A percentile compares a stretch with the other conserved stretches of the same genome.
Evolutionary conservation across 1,140 invertebrate species (phyloP).

Genomic region (Pachypeltis micranthus): DNA sequence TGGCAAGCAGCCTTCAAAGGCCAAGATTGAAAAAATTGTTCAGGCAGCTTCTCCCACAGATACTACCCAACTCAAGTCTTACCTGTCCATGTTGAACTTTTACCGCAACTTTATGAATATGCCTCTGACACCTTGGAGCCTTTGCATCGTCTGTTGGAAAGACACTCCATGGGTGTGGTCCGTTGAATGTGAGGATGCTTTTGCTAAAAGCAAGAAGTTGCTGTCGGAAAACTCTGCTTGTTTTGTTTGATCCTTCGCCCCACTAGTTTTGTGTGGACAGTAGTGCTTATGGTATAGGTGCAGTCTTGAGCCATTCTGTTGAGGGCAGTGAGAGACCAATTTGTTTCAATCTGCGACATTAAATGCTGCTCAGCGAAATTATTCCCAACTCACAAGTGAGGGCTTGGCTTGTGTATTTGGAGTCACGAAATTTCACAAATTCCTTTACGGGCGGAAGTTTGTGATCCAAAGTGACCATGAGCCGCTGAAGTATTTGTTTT

Average conservation of each 20-base stretch:
- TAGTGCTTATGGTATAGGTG: no score
- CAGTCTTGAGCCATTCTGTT: no score
- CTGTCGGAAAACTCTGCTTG: no score
- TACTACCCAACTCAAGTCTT: slow-evolving; percentile 9
- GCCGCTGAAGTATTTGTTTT: slow-evolving; percentile 31
- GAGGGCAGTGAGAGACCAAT: slow-evolving; percentile 32
- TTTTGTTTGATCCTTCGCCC: no score
- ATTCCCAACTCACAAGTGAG: slow-evolving; percentile 40
- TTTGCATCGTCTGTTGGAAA: no score
- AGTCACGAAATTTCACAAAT: slow-evolving; percentile 34
- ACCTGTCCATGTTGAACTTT: no score
- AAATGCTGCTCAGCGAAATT: slow-evolving; percentile 34
- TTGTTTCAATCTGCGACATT: slow-evolving; percentile 33
- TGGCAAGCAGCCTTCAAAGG: no score
- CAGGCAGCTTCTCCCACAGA: neutral
- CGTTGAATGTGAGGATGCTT: slow-evolving; percentile 22
- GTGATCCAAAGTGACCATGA: slow-evolving; percentile 34
- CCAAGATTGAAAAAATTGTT: no score
- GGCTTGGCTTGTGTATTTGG: slow-evolving; percentile 34
- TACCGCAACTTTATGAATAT: no score
- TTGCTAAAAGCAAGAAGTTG: slow-evolving; percentile 19
- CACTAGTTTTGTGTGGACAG: no score
- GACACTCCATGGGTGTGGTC: no score
- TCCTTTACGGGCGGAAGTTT: slow-evolving; percentile 32
- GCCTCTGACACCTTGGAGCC: no score